Conservation (phyloP, 2,888 invertebrate species). For the Muscina levida region DNA sequence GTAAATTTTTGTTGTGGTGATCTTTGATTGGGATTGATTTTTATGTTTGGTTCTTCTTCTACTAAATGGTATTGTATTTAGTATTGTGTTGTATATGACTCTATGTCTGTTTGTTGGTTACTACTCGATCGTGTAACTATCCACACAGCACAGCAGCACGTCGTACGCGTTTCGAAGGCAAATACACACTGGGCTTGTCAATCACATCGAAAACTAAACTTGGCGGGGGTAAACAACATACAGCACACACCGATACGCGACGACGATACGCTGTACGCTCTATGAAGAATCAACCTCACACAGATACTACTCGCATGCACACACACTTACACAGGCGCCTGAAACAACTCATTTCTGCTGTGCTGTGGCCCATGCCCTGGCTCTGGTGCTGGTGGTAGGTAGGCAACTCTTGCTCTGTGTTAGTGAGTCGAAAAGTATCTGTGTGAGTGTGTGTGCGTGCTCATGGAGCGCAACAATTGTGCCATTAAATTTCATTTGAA, state of each 20-base stretch:
- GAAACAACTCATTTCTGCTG: too few relatives aligned
- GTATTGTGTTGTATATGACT: constrained; percentile 21
- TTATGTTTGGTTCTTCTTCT: constrained; percentile 49
- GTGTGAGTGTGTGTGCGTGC: constrained; percentile 36
- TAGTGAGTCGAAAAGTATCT: constrained; percentile 3
- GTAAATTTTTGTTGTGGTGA: constrained; percentile 26
- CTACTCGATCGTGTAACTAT: constrained; percentile 48
- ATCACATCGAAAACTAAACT: constrained; percentile 77
- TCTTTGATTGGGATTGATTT: constrained; percentile 54
- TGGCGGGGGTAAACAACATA: constrained; percentile 75
- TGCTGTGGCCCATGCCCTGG: too few relatives aligned
- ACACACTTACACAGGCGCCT: neutral
- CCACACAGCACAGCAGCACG: constrained; percentile 76
- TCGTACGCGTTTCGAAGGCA: constrained; percentile 81
- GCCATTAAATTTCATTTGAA: constrained; percentile 73
- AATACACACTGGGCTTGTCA: constrained; percentile 81
- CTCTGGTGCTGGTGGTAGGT: constrained; percentile 22
- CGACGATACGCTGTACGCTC: constrained; percentile 26
- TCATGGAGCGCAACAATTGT: constrained; percentile 75
- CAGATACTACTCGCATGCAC: constrained; percentile 30
- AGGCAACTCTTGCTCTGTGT: constrained; percentile 7
- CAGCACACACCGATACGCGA: constrained; percentile 65
- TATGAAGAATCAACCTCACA: constrained; percentile 28
- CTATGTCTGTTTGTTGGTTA: constrained; percentile 25
- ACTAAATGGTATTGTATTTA: neutral